Base-by-base conservation (phyloP, 2,888 invertebrate species). In the Pachydiplax longipennis region DNA sequence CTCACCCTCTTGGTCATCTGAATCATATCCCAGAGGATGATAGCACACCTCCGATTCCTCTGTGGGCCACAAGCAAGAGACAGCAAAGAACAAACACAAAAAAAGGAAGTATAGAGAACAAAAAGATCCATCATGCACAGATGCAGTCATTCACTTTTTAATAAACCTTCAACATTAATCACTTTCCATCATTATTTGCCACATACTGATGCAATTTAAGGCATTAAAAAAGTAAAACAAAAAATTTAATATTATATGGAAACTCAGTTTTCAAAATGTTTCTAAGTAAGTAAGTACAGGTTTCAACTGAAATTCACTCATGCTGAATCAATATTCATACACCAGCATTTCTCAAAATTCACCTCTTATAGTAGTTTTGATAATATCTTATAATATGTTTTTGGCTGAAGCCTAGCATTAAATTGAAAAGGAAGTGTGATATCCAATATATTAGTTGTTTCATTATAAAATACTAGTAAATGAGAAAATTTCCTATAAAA, bases 11-110 rank as follows among this genome's bases (percentile, higher is more conserved):
- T 80, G 61, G 80, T 91, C 91, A 82, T 91, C 91, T 40, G 90
- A 91, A 80, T 91, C 83, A 65, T 80, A 91, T 87, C 91, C 91
- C 82, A 91, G 91, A 91, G 91, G 91, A 80, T 87, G 91, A 58
- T 91, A 91, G 82, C 91, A 53, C 82, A 91, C 91, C 35, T 91
- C 91, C 53, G 91, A 91, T 80, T 91, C 91, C 40, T 90, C 91
- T 91, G 91, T 83, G 58, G 83, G 90, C 48, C 90, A 80, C 73
- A 81, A 80, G 48, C 61, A 61, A 90, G 48, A 91, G 83, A 90
- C 81, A 91, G 91, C 90, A 90, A 90, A 81, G 82, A 80, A 44
- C 65, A 80, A 87, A 81, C 48, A 90, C 48, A 87, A 81, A 40
- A 90, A 73, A 81, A 82, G 81, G 80, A 37, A 73, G 81, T 65